These are phyloP conservation scores for Pipistrellus nathusii DNA, from an alignment of 2,797 vertebrate genomes.

Conservation along the genomic window DNA sequence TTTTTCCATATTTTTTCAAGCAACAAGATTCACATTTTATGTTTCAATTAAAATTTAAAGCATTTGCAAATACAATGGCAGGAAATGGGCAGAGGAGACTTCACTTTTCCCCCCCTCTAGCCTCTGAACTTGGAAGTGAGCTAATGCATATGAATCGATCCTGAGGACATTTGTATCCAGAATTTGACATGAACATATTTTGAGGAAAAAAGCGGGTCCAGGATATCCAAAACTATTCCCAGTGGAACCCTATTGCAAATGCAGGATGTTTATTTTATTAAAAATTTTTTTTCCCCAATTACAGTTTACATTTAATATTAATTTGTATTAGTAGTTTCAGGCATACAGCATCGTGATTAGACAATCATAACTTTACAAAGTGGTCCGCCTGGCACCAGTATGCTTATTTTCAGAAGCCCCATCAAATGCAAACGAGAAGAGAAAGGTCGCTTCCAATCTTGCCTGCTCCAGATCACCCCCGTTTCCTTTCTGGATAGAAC, in stretches of 20 bases:
- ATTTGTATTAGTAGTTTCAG: not conserved
- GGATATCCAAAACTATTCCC: not conserved
- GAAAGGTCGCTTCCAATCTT: not conserved
- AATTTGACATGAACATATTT: conserved; percentile 17
- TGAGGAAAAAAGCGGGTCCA: not conserved
- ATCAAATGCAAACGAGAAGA: not conserved
- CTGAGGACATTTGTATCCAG: not conserved
- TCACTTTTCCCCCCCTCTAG: not conserved
- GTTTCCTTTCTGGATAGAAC: not conserved
- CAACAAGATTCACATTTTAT: not conserved
- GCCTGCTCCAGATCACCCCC: not conserved
- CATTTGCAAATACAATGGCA: not conserved
- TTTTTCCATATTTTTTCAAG: not conserved
- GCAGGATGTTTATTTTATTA: not conserved
- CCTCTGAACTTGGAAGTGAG: not conserved
- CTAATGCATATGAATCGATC: not conserved
- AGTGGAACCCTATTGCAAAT: not conserved
- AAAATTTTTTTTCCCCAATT: not conserved
- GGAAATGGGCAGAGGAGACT: not conserved
- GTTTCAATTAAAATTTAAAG: conserved; percentile 27
- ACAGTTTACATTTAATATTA: not conserved
- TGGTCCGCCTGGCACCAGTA: not conserved
- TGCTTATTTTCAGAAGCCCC: not conserved
- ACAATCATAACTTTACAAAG: no score
- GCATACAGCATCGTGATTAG: not conserved